Evolutionary conservation across 2,797 vertebrate genomes (phyloP), one percentile per base, ranked within the genome.

Genomic region (Podarcis lilfordi): DNA sequence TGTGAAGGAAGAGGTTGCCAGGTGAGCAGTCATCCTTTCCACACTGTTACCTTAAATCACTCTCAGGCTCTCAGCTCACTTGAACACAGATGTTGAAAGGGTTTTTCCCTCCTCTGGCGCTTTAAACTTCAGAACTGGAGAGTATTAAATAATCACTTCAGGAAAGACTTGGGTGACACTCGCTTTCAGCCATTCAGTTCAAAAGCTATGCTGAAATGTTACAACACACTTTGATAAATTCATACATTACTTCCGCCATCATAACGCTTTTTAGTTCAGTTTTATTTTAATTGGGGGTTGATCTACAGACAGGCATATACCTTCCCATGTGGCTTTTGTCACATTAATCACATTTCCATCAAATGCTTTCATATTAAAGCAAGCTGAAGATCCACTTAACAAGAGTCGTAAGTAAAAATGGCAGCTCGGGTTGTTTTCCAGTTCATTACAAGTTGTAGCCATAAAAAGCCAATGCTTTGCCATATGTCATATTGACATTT

Each of bases 401-500:
- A 89, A 82, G 15, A 89, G 92, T 0, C n/a, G 91, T 91, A 95
- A 95, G 84, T 89, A 94, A 94, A 94, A 93, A 83, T 89, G 91
- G 74, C 93, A 92, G 94, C 89, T 94, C 82, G 50, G 37, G 88
- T 45, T 23, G 92, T 92, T 94, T 92, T 88, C 43, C 89, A 90
- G 66, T 94, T 93, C 78, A 10, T 86, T 93, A 84, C 88, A 93
- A 93, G 88, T 91, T 95, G 92, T 91, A 88, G 90, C 90, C 92
- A 90, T 92, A 89, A 92, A 89, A 91, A 91, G 85, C 86, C 77
- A 89, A n/a, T 0, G 25, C 87, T 95, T 92, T 43, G 91, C 64
- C 81, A 96, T 95, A 91, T 74, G 90, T 96, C 96, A 96, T 95
- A 93, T 83, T 95, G 96, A 96, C 94, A 0, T 93, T 93, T 95